Evolutionary conservation across 2,888 invertebrate species (phyloP), one percentile per base, ranked within the genome.

Genomic region (Notodonta dromedarius): DNA sequence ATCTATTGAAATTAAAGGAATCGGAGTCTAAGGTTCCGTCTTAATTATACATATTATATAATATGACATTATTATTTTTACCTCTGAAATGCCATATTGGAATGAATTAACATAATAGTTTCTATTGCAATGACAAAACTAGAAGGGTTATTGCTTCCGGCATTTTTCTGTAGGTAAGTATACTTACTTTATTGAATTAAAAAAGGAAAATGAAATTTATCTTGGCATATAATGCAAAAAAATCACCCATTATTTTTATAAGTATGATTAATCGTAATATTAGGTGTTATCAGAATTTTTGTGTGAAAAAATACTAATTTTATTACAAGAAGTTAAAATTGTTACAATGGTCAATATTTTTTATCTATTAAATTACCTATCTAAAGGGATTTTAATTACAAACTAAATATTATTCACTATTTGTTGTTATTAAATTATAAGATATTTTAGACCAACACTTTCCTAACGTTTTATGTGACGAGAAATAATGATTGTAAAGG

Each of bases 241-340:
- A 5, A n/a, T 5, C 14, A 14, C n/a, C 5, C 44, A 48, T 48
- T 48, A 5, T 48, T 12, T 44, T 11, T 11, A 13, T 13, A 13
- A 13, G 44, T 44, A 35, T 6, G 5, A 48, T 48, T 16, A 50
- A 11, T 16, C 50, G 4, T 50, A 50, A n/a, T 16, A 8, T 50
- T 16, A 50, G 16, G 50, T 50, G 50, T 50, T 50, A 50, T 50
- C 9, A 50, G 3, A 3, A 16, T 11, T 50, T 63, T 69, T 63
- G 64, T 66, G 66, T 65, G 58, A 57, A 63, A 67, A 62, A 65
- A 63, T 59, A 53, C 59, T 61, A 60, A 66, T 67, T 66, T 58
- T 66, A 65, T 67, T 65, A 61, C 62, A 48, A 35, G 42, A 11
- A 42, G 42, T 42, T 65, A 67, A 70, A 59, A 57, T 65, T 57